Evolutionary conservation across 2,888 invertebrate species (phyloP).

Genomic region (Argynnis bischoffii): DNA sequence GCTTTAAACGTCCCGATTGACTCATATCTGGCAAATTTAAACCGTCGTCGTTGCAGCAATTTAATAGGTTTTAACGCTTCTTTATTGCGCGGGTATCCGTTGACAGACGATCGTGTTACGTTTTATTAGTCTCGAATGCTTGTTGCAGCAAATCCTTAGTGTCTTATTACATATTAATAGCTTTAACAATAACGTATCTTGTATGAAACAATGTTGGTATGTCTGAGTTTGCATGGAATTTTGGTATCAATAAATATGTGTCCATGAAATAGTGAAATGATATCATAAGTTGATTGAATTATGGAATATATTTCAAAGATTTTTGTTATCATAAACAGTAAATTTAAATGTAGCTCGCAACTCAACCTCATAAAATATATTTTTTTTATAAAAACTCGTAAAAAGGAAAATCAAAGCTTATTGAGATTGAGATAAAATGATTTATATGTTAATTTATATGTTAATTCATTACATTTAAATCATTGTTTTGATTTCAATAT

Average conservation of each 20-base stretch:
- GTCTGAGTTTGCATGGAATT: neutral
- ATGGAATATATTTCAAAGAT: too few relatives aligned
- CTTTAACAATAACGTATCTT: neutral
- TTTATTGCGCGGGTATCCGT: neutral
- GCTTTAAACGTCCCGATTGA: neutral
- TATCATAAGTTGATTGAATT: too few relatives aligned
- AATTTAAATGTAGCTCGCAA: too few relatives aligned
- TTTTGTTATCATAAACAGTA: too few relatives aligned
- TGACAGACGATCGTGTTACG: neutral
- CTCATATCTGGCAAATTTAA: constrained; percentile 1
- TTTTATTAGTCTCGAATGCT: constrained; percentile 12
- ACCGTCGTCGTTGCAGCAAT: neutral
- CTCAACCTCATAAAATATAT: too few relatives aligned
- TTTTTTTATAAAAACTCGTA: too few relatives aligned
- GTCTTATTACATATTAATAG: constrained; percentile 11
- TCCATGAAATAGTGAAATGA: too few relatives aligned
- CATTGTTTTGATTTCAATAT: too few relatives aligned
- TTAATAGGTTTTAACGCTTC: constrained; percentile 1
- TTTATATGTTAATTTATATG: too few relatives aligned
- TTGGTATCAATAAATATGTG: neutral
- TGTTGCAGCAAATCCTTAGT: constrained; percentile 6
- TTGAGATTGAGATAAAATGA: too few relatives aligned
- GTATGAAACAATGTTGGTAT: neutral
- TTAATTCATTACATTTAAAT: too few relatives aligned
- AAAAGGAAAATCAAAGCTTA: too few relatives aligned